phyloP scores from a whole-genome alignment of 2,113 vertebrate genomes.

The Jaculus jaculus region DNA sequence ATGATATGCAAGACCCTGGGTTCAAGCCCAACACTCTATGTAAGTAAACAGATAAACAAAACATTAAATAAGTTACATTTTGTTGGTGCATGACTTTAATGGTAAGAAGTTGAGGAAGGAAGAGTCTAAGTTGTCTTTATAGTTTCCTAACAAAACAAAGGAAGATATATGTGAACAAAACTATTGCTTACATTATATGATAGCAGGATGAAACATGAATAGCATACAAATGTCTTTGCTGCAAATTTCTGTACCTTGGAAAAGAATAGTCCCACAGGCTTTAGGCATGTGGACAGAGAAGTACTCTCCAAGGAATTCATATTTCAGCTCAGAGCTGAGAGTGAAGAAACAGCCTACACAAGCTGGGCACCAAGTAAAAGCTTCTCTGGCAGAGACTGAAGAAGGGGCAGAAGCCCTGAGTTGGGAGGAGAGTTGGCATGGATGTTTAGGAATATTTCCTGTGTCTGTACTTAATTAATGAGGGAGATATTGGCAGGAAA shows the following conservation, averaged over 20 bases:
- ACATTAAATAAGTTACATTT: neutral
- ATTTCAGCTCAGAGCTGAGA: neutral
- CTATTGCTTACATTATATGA: neutral
- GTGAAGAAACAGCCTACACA: neutral
- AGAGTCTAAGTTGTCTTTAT: no score
- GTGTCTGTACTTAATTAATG: neutral
- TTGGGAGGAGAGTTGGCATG: accelerated
- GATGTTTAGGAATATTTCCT: neutral
- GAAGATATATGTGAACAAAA: neutral
- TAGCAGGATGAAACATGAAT: neutral
- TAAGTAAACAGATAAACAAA: neutral
- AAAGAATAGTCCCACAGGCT: neutral
- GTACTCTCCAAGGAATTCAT: neutral
- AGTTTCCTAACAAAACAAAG: neutral
- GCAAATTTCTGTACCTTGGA: neutral
- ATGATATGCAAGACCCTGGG: no score
- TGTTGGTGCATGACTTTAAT: accelerated
- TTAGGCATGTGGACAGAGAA: neutral
- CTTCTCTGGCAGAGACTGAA: neutral
- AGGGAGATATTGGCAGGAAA: neutral
- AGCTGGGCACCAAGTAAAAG: no score
- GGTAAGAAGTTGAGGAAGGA: no score
- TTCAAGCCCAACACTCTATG: neutral
- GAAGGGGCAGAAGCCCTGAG: neutral
- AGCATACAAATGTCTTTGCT: neutral